These are phyloP conservation scores for Enteromius thamalakanensis DNA, from an alignment of 2,797 vertebrate genomes.

Conservation along the genomic window DNA sequence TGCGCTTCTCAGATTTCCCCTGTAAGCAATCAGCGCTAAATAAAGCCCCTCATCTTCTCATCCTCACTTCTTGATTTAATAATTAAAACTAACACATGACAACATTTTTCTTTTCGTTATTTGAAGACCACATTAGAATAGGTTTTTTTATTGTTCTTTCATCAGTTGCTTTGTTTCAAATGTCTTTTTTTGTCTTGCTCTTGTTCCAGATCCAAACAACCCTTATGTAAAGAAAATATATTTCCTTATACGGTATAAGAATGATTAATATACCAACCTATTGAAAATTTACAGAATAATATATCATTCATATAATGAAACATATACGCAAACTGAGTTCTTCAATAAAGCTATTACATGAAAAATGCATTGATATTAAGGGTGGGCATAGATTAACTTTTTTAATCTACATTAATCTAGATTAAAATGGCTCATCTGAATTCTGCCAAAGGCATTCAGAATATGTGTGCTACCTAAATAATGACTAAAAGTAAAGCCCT, in stretches of 20 bases:
- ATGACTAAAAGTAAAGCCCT: too few species aligned
- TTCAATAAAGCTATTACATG: not conserved
- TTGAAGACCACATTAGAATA: not conserved
- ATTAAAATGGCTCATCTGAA: too few species aligned
- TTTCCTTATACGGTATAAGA: not conserved
- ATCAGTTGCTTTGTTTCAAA: not conserved
- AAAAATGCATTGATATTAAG: not conserved
- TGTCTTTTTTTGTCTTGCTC: not conserved
- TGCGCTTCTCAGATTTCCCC: not conserved
- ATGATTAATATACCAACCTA: not conserved
- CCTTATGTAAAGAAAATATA: not conserved
- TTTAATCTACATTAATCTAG: too few species aligned
- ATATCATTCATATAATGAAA: not conserved
- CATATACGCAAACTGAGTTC: not conserved
- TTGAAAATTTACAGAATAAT: not conserved
- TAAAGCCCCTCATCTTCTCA: conserved; percentile 11
- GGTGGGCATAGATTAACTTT: too few species aligned
- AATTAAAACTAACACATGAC: not conserved
- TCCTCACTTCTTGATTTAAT: not conserved
- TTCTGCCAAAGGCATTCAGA: too few species aligned
- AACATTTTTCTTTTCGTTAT: not conserved
- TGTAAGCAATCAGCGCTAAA: not conserved
- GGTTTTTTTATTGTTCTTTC: not conserved
- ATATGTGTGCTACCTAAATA: too few species aligned
- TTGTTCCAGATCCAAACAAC: not conserved